Evolutionary conservation across 2,113 vertebrate genomes (phyloP).

Genomic region (Dasypus novemcinctus): DNA sequence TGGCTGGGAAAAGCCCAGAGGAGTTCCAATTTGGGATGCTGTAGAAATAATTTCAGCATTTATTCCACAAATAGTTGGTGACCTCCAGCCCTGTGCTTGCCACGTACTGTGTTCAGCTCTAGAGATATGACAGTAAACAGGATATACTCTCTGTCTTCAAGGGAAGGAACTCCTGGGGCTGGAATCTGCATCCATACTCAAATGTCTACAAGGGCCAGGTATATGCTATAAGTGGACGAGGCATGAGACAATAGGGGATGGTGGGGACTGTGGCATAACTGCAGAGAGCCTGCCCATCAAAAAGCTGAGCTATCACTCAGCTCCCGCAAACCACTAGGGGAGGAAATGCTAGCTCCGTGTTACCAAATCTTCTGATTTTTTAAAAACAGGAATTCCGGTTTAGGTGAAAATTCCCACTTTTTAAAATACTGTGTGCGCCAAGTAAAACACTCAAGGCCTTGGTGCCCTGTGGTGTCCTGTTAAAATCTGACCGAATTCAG

Average conservation of each 20-base stretch:
- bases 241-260: fast-evolving
- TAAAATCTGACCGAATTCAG: background rate
- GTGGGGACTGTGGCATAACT: background rate
- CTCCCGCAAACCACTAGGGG: background rate
- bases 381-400: background rate
- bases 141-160: background rate
- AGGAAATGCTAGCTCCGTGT: background rate
- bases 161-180: fast-evolving
- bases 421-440: background rate
- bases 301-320: background rate
- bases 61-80: fast-evolving
- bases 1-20: background rate
- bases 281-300: background rate
- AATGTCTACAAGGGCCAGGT: background rate
- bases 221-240: background rate
- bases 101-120: background rate
- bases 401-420: conserved; percentile 25
- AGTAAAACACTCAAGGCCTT: background rate
- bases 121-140: fast-evolving
- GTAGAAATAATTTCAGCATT: background rate
- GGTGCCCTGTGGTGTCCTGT: background rate
- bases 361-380: background rate
- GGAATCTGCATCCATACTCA: background rate
- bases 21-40: no score
- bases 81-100: no score